Percentiles rank a stretch among this genome's conserved stretches.
Evolutionary conservation across 2,113 vertebrate species (phyloP).

Genomic region (Hyperopisus bebe): DNA sequence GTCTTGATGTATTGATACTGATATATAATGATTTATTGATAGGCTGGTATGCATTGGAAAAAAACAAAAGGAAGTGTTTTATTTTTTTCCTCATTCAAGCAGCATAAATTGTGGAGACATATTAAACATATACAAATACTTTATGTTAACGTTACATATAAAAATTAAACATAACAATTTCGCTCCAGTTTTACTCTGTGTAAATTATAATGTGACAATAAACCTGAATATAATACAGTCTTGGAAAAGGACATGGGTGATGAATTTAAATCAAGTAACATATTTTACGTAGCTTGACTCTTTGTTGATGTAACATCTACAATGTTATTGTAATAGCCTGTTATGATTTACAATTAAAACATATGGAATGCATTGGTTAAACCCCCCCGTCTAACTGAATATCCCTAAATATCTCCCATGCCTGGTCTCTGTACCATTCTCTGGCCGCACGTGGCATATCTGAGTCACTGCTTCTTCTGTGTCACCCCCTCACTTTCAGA

Average conservation of each 20-base stretch:
- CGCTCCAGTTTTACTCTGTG: background rate
- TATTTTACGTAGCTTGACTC: background rate
- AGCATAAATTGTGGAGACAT: background rate
- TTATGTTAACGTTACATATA: background rate
- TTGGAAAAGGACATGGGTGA: background rate
- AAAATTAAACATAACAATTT: background rate
- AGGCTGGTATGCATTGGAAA: background rate
- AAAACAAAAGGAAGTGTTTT: background rate
- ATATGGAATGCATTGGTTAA: background rate
- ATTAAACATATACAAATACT: background rate
- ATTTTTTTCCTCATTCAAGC: background rate
- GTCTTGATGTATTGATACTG: background rate
- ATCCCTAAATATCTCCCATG: background rate
- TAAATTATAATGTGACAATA: background rate
- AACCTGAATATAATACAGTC: background rate
- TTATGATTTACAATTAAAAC: background rate
- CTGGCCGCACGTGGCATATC: background rate
- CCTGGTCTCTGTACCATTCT: background rate
- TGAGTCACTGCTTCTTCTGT: background rate
- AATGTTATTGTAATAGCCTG: background rate
- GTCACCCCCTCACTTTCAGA: constrained; percentile 72
- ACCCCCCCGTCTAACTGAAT: background rate
- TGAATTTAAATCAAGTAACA: background rate
- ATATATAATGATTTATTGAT: background rate
- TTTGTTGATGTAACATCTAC: background rate